A percentile compares a stretch with the other conserved stretches of the same genome.
phyloP scores from a whole-genome alignment of 2,888 invertebrate species.

The Dorcus parallelipipedus region DNA sequence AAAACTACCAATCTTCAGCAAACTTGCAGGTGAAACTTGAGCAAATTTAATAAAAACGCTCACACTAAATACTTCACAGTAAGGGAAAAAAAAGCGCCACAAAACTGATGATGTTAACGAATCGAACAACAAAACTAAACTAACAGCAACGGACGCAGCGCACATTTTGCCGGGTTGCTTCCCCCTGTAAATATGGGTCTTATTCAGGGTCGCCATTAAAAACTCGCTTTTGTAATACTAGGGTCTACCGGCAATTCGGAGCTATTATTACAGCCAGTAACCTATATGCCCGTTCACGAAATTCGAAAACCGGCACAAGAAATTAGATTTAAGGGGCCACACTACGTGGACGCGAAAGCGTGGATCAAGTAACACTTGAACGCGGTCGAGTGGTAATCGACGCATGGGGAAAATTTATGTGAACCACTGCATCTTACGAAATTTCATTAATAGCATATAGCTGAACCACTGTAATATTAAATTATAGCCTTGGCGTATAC shows the following conservation, averaged over 20 bases:
- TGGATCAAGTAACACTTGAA: not conserved
- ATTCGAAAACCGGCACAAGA: not conserved
- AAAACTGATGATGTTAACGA: conserved; percentile 32
- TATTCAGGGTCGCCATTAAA: conserved; percentile 49
- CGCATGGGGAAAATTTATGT: not conserved
- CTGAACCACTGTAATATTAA: conserved; percentile 8
- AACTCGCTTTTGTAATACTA: conserved; percentile 44
- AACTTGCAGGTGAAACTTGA: not conserved
- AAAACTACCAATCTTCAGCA: not conserved
- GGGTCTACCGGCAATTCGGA: conserved; percentile 35
- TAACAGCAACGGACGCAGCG: conserved; percentile 34
- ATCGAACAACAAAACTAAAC: conserved; percentile 39
- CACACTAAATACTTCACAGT: not conserved
- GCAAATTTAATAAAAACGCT: not conserved
- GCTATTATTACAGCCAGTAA: conserved; percentile 42
- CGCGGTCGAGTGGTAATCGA: not conserved
- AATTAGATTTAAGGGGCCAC: not conserved
- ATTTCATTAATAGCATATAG: conserved; percentile 11
- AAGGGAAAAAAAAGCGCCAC: not conserved
- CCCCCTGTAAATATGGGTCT: conserved; percentile 42
- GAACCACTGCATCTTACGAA: conserved; percentile 4
- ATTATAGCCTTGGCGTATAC: conserved; percentile 10
- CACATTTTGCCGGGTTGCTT: conserved; percentile 33
- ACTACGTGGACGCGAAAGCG: not conserved
- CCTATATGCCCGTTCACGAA: conserved; percentile 6